Evolutionary conservation across 2,113 vertebrate genomes (phyloP).

Genomic region (Hypomesus transpacificus): DNA sequence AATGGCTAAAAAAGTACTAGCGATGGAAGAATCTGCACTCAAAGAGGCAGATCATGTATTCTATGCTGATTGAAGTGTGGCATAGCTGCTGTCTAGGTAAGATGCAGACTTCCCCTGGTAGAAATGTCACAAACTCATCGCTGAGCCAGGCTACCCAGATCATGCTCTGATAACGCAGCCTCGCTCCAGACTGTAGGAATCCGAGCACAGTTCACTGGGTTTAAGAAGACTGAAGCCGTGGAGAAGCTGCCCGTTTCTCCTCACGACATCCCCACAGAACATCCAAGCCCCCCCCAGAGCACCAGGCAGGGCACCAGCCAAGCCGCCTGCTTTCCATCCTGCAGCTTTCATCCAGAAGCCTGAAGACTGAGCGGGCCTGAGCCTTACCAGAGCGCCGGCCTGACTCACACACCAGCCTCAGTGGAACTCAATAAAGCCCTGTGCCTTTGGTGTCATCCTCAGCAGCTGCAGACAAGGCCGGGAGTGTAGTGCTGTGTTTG

Average conservation of each 20-base stretch:
- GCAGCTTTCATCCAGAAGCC: constrained; percentile 24
- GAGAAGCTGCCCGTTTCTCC: constrained; percentile 31
- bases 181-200: neutral
- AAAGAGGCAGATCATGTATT: no score
- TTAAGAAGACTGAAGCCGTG: constrained; percentile 33
- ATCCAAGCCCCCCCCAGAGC: neutral
- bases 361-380: constrained; percentile 64
- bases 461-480: constrained; percentile 63
- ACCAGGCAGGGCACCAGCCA: neutral
- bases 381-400: constrained; percentile 60
- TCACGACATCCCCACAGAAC: constrained; percentile 41
- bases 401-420: constrained; percentile 49
- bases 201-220: constrained; percentile 38
- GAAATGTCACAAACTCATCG: no score
- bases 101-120: no score
- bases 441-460: constrained; percentile 61
- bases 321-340: constrained; percentile 14
- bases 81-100: no score
- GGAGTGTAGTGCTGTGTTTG: constrained; percentile 62
- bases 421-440: constrained; percentile 62
- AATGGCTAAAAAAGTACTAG: no score
- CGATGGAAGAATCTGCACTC: no score
- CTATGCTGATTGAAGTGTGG: no score
- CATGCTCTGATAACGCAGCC: no score
- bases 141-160: no score